Base-by-base conservation (phyloP, 2,113 vertebrate genomes). In the Plestiodon gilberti region DNA sequence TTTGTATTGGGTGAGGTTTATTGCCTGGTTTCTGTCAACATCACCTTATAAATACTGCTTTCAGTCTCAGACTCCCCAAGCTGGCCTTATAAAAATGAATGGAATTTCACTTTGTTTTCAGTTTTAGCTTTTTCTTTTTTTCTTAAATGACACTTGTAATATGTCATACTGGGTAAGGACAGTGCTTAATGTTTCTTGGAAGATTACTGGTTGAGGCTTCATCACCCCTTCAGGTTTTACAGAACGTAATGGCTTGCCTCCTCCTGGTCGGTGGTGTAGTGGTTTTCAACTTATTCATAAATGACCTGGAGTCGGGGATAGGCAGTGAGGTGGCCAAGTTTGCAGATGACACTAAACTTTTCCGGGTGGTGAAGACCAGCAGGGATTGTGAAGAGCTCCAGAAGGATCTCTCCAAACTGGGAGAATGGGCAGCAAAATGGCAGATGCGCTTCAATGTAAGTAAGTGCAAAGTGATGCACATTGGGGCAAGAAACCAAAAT, bases 31-130 rank as follows among this genome's bases (percentile, higher is more conserved):
- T 89, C 84, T 81, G 83, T 87, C 90, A 89, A 57, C 87, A 91
- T 0, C 81, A 61, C 25, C 65, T 89, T 78, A 55, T 64, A 87
- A 89, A 78, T 38, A 84, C 67, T 93, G 90, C 78, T 81, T 82
- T 83, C 91, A 84, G 74, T 71, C 69, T 43, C 84, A 76, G 84
- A 76, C 83, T 92, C 74, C 57, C 78, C 77, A 83, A 87, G 43
- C 77, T 40, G 71, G 6, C 64, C 1, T 77, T 90, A 76, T 40
- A 61, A 90, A 87, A 61, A 87, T 0, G 78, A n/a, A 64, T 79
- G 69, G 92, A 89, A 88, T 79, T 82, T 90, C 90, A 83, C 87
- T 92, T 88, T 25, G 77, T 92, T 89, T 87, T 82, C 88, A 85
- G 33, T 83, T 88, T 87, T 14, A 82, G 20, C 64, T 88, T 82